These are phyloP conservation scores for Seladonia tumulorum DNA, from an alignment of 2,888 invertebrate species.

Conservation along the genomic window DNA sequence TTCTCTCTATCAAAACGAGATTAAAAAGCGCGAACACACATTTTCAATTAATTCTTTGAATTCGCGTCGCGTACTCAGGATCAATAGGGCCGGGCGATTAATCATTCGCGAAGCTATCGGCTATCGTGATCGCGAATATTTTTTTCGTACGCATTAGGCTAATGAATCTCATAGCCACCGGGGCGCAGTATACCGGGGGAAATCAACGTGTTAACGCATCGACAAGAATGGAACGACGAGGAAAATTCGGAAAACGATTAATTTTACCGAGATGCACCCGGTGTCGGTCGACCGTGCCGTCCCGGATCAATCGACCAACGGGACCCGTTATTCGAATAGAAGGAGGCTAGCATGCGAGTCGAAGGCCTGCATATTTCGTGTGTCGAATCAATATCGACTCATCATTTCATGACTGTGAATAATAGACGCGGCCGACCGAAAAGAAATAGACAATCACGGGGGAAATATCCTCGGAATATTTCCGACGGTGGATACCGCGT, in stretches of 20 bases:
- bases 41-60: background rate
- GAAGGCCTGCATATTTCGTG: conserved; percentile 25
- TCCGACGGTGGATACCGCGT: background rate
- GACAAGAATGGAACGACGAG: background rate
- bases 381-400: conserved; percentile 48
- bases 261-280: background rate
- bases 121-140: conserved; percentile 1
- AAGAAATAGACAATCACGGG: background rate
- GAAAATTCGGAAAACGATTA: conserved; percentile 30
- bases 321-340: conserved; percentile 19
- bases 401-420: conserved; percentile 43
- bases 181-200: background rate
- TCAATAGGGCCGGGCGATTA: conserved; percentile 4
- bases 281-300: background rate
- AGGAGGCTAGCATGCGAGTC: conserved; percentile 23
- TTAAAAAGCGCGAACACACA: background rate
- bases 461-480: background rate
- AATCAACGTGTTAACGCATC: background rate
- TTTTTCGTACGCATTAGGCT: conserved; percentile 7
- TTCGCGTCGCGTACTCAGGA: background rate
- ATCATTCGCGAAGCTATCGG: conserved; percentile 31
- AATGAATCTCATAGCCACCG: conserved; percentile 5
- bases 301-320: conserved; percentile 29
- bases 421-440: background rate
- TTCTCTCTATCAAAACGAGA: background rate